phyloP scores from a whole-genome alignment of 2,888 invertebrate species.

The Augochlorella aurata region DNA sequence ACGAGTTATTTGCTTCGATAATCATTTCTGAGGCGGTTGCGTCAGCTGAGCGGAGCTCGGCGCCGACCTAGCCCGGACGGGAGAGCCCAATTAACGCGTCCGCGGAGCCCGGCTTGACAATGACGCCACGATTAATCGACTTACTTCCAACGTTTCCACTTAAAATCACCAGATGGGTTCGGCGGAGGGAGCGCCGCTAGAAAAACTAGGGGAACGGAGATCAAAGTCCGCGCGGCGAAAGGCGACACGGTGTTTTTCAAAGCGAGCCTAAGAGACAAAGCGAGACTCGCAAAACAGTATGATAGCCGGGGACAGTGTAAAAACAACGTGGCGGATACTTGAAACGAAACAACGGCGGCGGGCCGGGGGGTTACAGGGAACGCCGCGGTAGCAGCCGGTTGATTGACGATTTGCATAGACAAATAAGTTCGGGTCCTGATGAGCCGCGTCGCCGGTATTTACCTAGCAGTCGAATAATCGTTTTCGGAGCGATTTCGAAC shows the following conservation, averaged over 20 bases:
- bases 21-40: not conserved
- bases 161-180: not conserved
- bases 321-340: conserved; percentile 38
- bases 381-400: conserved; percentile 59
- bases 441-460: conserved; percentile 66
- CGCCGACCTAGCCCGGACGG: not conserved
- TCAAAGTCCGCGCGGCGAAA: not conserved
- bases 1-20: not conserved
- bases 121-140: too few relatives aligned
- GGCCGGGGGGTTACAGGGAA: not conserved
- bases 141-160: too few relatives aligned
- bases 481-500: conserved; percentile 67
- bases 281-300: not conserved
- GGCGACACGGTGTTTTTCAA: not conserved
- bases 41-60: not conserved
- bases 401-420: conserved; percentile 81
- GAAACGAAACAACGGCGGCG: conserved; percentile 27
- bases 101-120: not conserved
- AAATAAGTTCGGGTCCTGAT: conserved; percentile 78
- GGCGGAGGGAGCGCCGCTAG: not conserved
- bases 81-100: not conserved
- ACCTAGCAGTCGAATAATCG: conserved; percentile 72
- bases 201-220: not conserved
- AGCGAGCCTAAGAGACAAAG: conserved; percentile 7
- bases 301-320: conserved; percentile 13